phyloP scores from a whole-genome alignment of 30 jellyfish, hydroid and myxozoan species.

The Catostylus mosaicus region DNA sequence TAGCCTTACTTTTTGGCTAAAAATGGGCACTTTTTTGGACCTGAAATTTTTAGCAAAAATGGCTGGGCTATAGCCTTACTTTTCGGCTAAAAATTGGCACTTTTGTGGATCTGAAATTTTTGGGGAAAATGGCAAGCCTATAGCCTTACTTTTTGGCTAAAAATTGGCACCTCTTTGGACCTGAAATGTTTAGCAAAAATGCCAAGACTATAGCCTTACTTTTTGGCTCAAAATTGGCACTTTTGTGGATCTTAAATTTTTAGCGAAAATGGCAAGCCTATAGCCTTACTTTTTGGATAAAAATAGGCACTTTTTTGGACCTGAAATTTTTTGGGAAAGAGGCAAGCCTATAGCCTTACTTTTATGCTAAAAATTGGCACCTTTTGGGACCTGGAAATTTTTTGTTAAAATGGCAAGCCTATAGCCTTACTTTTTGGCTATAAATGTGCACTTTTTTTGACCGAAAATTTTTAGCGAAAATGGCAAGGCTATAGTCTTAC shows the following conservation, averaged over 20 bases:
- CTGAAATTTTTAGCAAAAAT: background rate
- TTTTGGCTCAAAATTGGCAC: background rate
- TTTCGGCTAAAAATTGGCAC: background rate
- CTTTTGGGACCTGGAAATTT: too few species aligned
- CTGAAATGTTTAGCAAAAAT: too few species aligned
- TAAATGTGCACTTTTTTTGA: too few species aligned
- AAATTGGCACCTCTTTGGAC: background rate
- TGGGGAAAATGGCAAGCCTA: too few species aligned
- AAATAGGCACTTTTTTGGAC: background rate
- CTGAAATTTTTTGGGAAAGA: background rate
- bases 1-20: background rate
- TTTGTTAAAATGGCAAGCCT: too few species aligned
- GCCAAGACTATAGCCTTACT: constrained; percentile 11
- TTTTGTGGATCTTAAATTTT: background rate
- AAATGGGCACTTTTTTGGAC: background rate
- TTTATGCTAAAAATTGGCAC: background rate
- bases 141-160: background rate
- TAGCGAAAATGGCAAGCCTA: background rate
- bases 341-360: constrained; percentile 11
- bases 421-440: too few species aligned
- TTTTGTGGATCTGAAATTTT: background rate
- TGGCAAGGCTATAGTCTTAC: too few species aligned
- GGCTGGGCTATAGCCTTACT: background rate
- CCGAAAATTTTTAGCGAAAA: too few species aligned
- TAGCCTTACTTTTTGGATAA: background rate